Base-by-base conservation (phyloP, 2,888 invertebrate species). In the Limnephilus lunatus region DNA sequence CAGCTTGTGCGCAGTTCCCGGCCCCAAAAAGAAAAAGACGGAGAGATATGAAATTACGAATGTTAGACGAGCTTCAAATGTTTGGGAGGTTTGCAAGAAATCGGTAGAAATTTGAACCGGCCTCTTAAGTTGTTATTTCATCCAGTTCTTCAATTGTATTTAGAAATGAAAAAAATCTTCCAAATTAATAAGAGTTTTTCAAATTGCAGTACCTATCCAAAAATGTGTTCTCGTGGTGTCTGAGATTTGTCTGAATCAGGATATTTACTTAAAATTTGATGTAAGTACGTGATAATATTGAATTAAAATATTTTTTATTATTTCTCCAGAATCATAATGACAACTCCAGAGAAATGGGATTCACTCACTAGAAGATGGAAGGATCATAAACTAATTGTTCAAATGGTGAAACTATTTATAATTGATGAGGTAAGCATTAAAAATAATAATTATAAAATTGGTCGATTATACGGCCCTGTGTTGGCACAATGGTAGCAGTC, bases 291-390 rank as follows among this genome's bases (percentile, higher is more conserved):
- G 35, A 39, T 90, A 81, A 85, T 14, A 87, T 87, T 85, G 12
- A n/a, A 85, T 3, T 14, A 85, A 85, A 19, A 19, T 25, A 19
- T 25, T 68, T n/a, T n/a, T 68, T 68, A 25, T 68, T 68, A 9
- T 68, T 89, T 11, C 93, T 95, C 95, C 92, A 96, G 98, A 94
- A 95, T 97, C 89, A 97, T 98, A 94, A 96, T 98, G 94, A 98
- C 98, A 4, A 98, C 98, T 0, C 98, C 98, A 0, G 98, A 98
- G 95, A 98, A 98, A 95, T 98, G 98, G 98, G 98, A 98, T 95
- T 97, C 97, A 94, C 94, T 98, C 94, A 98, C 98, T 0, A 96
- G 98, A 92, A 96, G 97, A 93, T 98, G 98, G 98, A 96, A 96
- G 93, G 97, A 98, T 94, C 97, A 97, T 94, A 96, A 96, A 92